Conservation (phyloP, 2,888 invertebrate species). For the Ditylenchus weischeri region DNA sequence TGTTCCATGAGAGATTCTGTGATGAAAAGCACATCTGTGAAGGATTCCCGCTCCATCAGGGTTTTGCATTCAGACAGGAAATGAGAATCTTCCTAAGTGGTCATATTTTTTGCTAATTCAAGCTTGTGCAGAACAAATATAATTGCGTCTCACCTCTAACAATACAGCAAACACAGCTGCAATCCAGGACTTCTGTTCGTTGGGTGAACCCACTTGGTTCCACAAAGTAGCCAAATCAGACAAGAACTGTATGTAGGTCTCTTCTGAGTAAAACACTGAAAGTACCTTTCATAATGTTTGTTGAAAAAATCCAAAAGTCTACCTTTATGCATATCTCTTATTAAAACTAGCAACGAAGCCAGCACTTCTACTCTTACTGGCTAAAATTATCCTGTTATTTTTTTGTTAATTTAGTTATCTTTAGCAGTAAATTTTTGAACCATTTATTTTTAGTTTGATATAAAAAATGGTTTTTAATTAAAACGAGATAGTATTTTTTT, state of each 20-base stretch:
- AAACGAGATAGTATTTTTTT: too few relatives aligned
- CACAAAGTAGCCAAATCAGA: constrained; percentile 8
- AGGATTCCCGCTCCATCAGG: constrained; percentile 2
- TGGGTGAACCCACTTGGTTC: constrained; percentile 4
- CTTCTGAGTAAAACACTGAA: constrained; percentile 10
- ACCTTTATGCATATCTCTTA: constrained; percentile 13
- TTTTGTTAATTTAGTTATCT: too few relatives aligned
- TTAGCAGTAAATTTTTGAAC: too few relatives aligned
- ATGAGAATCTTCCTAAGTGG: background rate
- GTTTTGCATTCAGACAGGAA: background rate
- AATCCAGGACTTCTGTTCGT: constrained; percentile 1
- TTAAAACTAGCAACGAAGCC: background rate
- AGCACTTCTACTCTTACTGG: constrained; percentile 8
- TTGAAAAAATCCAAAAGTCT: background rate
- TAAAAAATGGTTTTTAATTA: too few relatives aligned
- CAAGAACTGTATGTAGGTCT: constrained; percentile 7
- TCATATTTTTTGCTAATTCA: too few relatives aligned
- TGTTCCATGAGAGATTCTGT: constrained; percentile 5
- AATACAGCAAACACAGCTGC: constrained; percentile 4
- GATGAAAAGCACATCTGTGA: constrained; percentile 10
- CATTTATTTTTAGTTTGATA: too few relatives aligned
- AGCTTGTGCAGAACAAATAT: too few relatives aligned
- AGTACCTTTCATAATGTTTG: background rate
- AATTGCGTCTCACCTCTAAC: background rate
- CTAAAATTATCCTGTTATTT: too few relatives aligned